phyloP scores from a whole-genome alignment of 2,888 invertebrate genomes.

The Rotaria socialis region DNA sequence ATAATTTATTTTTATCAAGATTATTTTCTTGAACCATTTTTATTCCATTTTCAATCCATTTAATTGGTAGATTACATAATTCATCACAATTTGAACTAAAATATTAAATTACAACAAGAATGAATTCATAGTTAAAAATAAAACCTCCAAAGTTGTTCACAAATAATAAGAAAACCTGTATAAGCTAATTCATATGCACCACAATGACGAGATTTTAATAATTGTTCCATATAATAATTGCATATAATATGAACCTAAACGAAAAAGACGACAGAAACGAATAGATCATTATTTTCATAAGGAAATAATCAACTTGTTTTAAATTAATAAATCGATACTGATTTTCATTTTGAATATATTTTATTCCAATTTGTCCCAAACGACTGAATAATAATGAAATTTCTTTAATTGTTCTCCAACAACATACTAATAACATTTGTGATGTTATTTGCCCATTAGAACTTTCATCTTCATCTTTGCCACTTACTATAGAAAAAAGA shows the following conservation, averaged over 20 bases:
- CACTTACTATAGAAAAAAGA: not conserved
- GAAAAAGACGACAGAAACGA: not conserved
- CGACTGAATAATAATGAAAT: slow-evolving; percentile 62
- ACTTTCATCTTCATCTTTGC: not conserved
- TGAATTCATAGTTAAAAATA: not conserved
- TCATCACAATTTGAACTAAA: not conserved
- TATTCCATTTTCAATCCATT: slow-evolving; percentile 44
- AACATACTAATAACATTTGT: slow-evolving; percentile 82
- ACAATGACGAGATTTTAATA: slow-evolving; percentile 74
- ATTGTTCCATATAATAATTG: slow-evolving; percentile 53
- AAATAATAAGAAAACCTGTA: slow-evolving; percentile 76
- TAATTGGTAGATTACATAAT: slow-evolving; percentile 10
- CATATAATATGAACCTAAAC: slow-evolving; percentile 51
- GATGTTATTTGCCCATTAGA: slow-evolving; percentile 36
- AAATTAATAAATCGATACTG: slow-evolving; percentile 36
- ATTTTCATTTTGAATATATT: slow-evolving; percentile 35
- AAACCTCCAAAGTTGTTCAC: slow-evolving; percentile 68
- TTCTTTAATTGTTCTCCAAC: slow-evolving; percentile 90
- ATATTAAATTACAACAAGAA: not conserved
- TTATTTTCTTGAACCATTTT: slow-evolving; percentile 41
- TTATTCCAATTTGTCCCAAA: slow-evolving; percentile 48
- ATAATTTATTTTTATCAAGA: slow-evolving; percentile 59
- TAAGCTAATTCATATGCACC: slow-evolving; percentile 96
- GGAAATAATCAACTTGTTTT: not conserved
- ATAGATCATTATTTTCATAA: not conserved